A percentile compares a stretch with the other conserved stretches of the same genome.
Conservation (phyloP, 2,888 invertebrate species). For the Phalera bucephala region DNA sequence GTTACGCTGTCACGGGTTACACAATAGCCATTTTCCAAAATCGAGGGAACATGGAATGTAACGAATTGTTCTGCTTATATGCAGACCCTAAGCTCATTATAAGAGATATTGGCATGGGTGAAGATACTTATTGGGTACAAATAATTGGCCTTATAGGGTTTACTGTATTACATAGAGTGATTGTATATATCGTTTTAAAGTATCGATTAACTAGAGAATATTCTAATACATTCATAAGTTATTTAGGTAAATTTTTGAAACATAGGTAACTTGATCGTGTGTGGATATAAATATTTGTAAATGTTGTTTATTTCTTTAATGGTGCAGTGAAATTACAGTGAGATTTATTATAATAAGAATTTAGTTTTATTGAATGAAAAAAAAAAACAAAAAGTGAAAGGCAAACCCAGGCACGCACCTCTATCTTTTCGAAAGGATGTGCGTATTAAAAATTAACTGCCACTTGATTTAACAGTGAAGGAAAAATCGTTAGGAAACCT, state of each 20-base stretch:
- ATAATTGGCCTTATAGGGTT: constrained; percentile 81
- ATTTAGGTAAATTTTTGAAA: constrained; percentile 79
- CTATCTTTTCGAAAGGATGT: no score
- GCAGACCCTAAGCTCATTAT: constrained; percentile 84
- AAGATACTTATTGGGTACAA: constrained; percentile 77
- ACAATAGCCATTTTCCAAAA: constrained; percentile 83
- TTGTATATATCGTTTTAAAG: constrained; percentile 82
- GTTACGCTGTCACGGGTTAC: constrained; percentile 86
- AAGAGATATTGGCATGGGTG: constrained; percentile 85
- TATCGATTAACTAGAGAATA: constrained; percentile 81
- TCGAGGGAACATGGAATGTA: constrained; percentile 84
- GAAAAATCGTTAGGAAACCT: no score
- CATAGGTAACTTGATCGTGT: constrained; percentile 57
- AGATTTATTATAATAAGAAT: neutral
- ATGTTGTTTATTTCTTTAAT: neutral
- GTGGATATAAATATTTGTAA: neutral
- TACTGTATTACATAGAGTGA: constrained; percentile 76
- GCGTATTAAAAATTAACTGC: no score
- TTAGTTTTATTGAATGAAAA: no score
- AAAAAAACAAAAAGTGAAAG: no score
- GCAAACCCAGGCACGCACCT: no score
- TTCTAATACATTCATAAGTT: constrained; percentile 79
- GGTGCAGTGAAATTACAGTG: neutral
- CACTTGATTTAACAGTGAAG: no score
- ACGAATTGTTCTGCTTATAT: constrained; percentile 78